Evolutionary conservation across 1,140 invertebrate species (phyloP), one percentile per base, ranked within the genome.

Genomic region (Matsumurasca onukii): DNA sequence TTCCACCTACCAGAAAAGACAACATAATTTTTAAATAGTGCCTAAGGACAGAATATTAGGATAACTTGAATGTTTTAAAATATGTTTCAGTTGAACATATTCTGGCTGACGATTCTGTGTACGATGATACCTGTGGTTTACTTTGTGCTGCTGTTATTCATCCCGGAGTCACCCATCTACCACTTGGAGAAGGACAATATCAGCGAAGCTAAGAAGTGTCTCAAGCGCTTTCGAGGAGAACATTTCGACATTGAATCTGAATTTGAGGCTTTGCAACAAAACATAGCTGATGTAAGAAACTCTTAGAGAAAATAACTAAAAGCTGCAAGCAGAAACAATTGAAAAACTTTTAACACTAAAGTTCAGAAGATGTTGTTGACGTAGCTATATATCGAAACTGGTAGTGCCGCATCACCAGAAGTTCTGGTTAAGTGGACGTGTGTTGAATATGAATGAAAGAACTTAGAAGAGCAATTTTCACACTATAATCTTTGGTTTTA

Each of bases 101-200:
- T 87, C 81, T 80, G 22, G 80, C 80, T 96, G 34, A 88, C 89
- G 1, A 77, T 90, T 1, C 75, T 88, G 25, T 90, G 90, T 69
- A 85, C 85, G 0, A 68, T 88, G 0, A 78, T 93, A 34, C 89
- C 91, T 15, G 73, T 90, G 0, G 45, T 90, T 0, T 86, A 91
- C 24, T 76, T 89, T 0, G 68, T 84, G 2, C 82, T 85, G 0
- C 89, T 94, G 78, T 76, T 88, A 31, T 88, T 86, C 73, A 86
- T 95, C 80, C 93, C 93, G 0, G 94, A 96, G 78, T 92, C 92
- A n/a, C 94, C 94, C 0, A 82, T 85, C 9, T 92, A 88, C 79
- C 79, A 89, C 15, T 78, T 90, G 59, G 84, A 86, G 75, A 66
- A 81, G 80, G 75, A 79, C 77, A 65, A 82, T 78, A 27, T 69